Evolutionary conservation across 2,888 invertebrate species (phyloP).

Genomic region (Clostera curtula): DNA sequence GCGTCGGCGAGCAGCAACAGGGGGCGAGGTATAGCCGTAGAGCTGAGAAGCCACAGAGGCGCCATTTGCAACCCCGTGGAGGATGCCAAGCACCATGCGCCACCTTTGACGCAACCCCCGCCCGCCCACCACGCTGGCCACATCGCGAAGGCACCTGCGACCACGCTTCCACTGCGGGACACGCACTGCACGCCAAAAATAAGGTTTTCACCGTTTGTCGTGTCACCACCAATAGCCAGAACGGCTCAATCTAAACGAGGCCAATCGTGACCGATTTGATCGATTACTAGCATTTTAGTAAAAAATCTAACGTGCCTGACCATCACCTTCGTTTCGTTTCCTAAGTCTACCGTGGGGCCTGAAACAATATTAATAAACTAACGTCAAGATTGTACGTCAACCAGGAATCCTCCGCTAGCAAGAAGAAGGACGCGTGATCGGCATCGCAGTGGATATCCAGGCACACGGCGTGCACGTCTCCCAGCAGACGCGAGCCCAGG

Average conservation of each 20-base stretch:
- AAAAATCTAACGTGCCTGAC: no score
- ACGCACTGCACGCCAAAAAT: conserved; percentile 16
- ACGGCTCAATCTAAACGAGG: no score
- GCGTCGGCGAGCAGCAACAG: conserved; percentile 47
- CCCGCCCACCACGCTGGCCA: conserved; percentile 43
- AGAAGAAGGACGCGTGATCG: conserved; percentile 42
- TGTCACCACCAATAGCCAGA: no score
- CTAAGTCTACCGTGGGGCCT: no score
- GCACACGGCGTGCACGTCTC: conserved; percentile 38
- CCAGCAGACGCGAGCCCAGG: conserved; percentile 48
- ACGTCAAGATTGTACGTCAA: conserved; percentile 34
- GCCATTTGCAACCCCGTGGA: conserved; percentile 32
- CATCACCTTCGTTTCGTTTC: no score
- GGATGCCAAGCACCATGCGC: conserved; percentile 31
- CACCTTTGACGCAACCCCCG: conserved; percentile 29
- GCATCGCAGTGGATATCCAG: conserved; percentile 32
- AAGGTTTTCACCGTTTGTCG: no score
- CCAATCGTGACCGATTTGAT: no score
- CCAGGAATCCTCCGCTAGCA: conserved; percentile 53
- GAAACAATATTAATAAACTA: no score
- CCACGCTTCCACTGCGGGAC: conserved; percentile 19
- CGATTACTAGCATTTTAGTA: no score
- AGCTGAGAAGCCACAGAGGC: conserved; percentile 32
- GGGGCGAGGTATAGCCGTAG: conserved; percentile 36
- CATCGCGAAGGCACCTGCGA: conserved; percentile 31